Evolutionary conservation across 2,797 vertebrate species (phyloP).

Genomic region (Remorina albescens): DNA sequence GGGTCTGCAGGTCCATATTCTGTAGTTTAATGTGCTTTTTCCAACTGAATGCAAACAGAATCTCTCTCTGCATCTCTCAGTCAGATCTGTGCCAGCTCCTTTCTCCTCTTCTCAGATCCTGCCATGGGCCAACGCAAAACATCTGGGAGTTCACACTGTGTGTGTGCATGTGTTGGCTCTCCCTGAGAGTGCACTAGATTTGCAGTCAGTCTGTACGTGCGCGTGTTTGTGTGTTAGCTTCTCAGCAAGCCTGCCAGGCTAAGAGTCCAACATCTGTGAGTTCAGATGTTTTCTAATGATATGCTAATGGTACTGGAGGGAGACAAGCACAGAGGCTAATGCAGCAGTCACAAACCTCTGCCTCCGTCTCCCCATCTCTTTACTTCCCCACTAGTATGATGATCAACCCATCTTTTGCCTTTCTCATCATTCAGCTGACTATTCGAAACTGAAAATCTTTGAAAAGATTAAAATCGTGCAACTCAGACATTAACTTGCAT

Average conservation of each 20-base stretch:
- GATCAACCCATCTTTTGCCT: conserved; percentile 4
- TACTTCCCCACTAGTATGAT: conserved; percentile 31
- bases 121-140: conserved; percentile 73
- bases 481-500: not conserved
- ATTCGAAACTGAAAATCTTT: not conserved
- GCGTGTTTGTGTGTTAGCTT: conserved; percentile 59
- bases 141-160: conserved; percentile 73
- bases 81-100: conserved; percentile 60
- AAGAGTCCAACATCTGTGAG: conserved; percentile 82
- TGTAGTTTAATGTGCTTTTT: conserved; percentile 23
- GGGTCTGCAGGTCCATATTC: conserved; percentile 14
- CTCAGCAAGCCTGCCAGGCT: conserved; percentile 77
- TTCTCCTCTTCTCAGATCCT: conserved; percentile 61
- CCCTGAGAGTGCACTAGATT: conserved; percentile 38
- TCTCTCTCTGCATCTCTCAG: conserved; percentile 33
- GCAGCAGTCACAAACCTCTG: conserved; percentile 75
- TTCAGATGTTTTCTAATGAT: conserved; percentile 86
- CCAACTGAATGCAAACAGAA: conserved; percentile 31
- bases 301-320: conserved; percentile 82
- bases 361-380: conserved; percentile 46
- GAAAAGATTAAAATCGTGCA: not conserved
- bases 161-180: conserved; percentile 26
- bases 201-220: conserved; percentile 44
- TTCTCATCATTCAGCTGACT: conserved; percentile 1
- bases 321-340: conserved; percentile 76